Base-by-base conservation (phyloP, 2,888 invertebrate species). In the Exephanes ischioxanthus region DNA sequence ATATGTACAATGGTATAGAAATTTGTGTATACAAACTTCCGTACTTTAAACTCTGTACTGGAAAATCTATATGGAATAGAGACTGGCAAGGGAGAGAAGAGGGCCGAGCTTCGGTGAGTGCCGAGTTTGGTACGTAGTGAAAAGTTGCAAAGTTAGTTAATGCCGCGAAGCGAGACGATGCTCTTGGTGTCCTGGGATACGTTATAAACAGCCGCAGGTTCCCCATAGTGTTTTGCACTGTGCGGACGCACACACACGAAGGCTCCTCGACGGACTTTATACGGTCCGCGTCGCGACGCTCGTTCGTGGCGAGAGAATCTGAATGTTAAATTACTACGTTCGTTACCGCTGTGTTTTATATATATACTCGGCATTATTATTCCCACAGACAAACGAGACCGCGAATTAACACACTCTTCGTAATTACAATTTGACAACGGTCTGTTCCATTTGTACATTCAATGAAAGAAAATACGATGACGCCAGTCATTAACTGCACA, bases 91-190 rank as follows among this genome's bases (percentile, higher is more conserved):
- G 30, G 30, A n/a, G 30, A 30, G 63, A 63, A 30, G 6, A 16
- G 16, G 16, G 30, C 55, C 16, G 53, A 70, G 58, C 11, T 48
- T 63, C 68, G 71, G 71, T 71, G 76, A 86, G 87, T 83, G 82
- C 48, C 19, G 80, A 86, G 81, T 86, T 85, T 85, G 72, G 75
- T 58, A 58, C 55, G 19, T 70, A 82, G 86, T 83, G 76, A 88
- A 85, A 87, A 87, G 84, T 87, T 83, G 61, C 72, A 86, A 86
- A 87, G 84, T 88, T 86, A 41, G 82, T 83, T 84, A 77, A 67
- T 71, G 37, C 53, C 66, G 48, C 55, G 37, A 51, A 41, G 45
- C 58, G 66, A n/a, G n/a, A 58, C 68, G 67, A 76, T 37, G 37
- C 63, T 63, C 63, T n/a, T 33, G 41, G 71, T 70, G 66, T 75